Base-by-base conservation (phyloP, 2,113 vertebrate genomes). In the Rhodinocichla rosea region DNA sequence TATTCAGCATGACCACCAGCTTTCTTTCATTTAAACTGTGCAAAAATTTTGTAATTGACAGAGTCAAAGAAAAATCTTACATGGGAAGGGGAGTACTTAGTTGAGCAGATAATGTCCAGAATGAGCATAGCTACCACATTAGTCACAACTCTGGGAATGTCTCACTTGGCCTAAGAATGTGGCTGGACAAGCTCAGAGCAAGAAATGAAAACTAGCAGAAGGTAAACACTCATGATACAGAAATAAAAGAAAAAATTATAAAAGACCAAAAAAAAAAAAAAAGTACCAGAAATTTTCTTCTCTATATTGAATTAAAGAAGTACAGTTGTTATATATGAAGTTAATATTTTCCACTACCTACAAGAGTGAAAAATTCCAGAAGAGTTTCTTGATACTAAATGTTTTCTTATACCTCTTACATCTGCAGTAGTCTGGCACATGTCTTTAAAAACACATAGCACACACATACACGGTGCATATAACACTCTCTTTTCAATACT, bases 201-300 rank as follows among this genome's bases (percentile, higher is more conserved):
- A 69, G 28, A 77, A 87, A 87, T 40, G 3, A 78, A 87, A 87
- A 75, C 21, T 26, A 67, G 30, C 15, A 83, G 47, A 69, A 77
- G 20, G 7, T 57, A 89, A 91, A 86, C 21, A 47, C 10, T 45
- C 28, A 47, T 1, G 5, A 30, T 16, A 59, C 2, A 57, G 52
- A 50, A 69, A 20, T 2, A 11, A 33, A 35, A 42, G 2, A 26
- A 49, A 37, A 20, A 30, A 30, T 11, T 18, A 30, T 10, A 17
- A 33, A 19, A 24, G 33, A 37, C n/a, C n/a, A 16, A 32, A 2
- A 0, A 23, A 3, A 8, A 20, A 30, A 10, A 18, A 13, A 10
- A 20, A 11, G 1, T 6, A 22, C 19, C 3, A 63, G 27, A 83
- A 59, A 8, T 52, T 10, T 28, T 62, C 16, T 56, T 55, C 3